phyloP scores from a whole-genome alignment of 2,888 invertebrate species.

The Polietes domitor region DNA sequence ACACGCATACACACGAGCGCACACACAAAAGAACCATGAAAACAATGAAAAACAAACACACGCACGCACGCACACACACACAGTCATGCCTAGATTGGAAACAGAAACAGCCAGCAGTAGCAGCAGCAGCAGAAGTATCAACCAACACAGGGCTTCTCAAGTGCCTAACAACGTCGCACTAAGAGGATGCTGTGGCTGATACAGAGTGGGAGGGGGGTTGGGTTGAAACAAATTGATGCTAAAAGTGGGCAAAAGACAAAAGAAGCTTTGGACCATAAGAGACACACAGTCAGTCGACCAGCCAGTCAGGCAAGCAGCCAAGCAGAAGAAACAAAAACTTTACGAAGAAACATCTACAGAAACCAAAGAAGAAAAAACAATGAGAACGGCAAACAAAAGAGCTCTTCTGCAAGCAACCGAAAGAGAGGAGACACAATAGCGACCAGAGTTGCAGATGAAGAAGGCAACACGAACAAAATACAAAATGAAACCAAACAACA shows the following conservation, averaged over 20 bases:
- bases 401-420: constrained; percentile 26
- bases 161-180: constrained; percentile 51
- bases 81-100: constrained; percentile 9
- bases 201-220: background rate
- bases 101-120: constrained; percentile 28
- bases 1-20: constrained; percentile 1
- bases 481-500: constrained; percentile 63
- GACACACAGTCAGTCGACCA: constrained; percentile 73
- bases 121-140: constrained; percentile 5
- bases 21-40: constrained; percentile 45
- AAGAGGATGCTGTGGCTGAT: constrained; percentile 4
- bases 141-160: background rate
- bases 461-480: constrained; percentile 39
- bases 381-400: constrained; percentile 47
- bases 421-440: constrained; percentile 60
- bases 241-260: constrained; percentile 42
- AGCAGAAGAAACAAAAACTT: constrained; percentile 13
- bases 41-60: constrained; percentile 32
- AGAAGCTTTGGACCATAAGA: constrained; percentile 67
- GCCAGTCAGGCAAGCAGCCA: background rate
- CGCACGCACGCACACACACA: constrained; percentile 41
- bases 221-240: constrained; percentile 41
- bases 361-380: constrained; percentile 1
- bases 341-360: constrained; percentile 27
- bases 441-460: constrained; percentile 61